These are phyloP conservation scores for Potamilus streckersoni DNA, from an alignment of 1,140 invertebrate species.

Conservation along the genomic window DNA sequence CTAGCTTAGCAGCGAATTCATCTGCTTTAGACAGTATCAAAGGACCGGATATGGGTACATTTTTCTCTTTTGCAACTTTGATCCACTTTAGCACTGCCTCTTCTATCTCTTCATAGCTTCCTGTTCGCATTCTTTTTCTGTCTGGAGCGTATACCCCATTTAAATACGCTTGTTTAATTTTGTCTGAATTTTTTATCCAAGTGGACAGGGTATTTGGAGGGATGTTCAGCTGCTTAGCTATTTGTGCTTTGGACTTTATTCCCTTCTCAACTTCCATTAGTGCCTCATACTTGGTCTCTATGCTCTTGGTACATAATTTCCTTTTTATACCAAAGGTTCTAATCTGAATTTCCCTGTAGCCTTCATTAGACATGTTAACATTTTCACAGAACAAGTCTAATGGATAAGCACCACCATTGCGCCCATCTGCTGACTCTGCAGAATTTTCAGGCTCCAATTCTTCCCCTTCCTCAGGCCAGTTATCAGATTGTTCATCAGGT, in stretches of 20 bases:
- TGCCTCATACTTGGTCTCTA: constrained; percentile 9
- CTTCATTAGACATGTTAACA: too few species aligned
- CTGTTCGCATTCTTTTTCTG: constrained; percentile 10
- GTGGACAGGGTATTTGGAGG: constrained; percentile 12
- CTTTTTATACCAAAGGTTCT: too few species aligned
- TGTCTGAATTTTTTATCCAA: constrained; percentile 20
- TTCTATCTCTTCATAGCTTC: constrained; percentile 15
- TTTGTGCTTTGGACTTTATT: constrained; percentile 20
- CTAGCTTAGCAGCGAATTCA: constrained; percentile 5
- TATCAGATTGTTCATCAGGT: too few species aligned
- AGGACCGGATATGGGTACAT: constrained; percentile 16
- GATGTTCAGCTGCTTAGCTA: constrained; percentile 8
- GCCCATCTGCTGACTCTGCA: too few species aligned
- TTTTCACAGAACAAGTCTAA: too few species aligned
- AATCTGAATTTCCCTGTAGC: too few species aligned
- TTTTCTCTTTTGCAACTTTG: constrained; percentile 10
- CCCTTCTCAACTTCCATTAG: constrained; percentile 26
- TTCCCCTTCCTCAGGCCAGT: too few species aligned
- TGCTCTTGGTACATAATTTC: too few species aligned
- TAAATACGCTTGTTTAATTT: constrained; percentile 10
- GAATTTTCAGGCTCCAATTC: too few species aligned
- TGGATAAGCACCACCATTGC: too few species aligned
- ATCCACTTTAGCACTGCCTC: constrained; percentile 22
- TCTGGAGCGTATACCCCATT: constrained; percentile 1
- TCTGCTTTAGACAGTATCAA: constrained; percentile 14